Base-by-base conservation (phyloP, 2,113 vertebrate species). In the Martes martes region DNA sequence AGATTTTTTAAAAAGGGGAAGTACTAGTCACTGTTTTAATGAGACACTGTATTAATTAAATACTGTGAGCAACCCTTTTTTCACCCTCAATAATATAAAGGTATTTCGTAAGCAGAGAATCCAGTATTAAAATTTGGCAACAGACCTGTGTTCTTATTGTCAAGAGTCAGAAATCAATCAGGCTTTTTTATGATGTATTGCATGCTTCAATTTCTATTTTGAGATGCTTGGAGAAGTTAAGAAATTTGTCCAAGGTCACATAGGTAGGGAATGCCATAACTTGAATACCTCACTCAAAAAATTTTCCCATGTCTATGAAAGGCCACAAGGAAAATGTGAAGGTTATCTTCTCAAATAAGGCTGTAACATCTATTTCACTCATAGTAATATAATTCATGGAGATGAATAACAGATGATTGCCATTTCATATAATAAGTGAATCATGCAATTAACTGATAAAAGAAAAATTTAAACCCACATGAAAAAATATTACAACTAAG, bases 121-220 rank as follows among this genome's bases (percentile, higher is more conserved):
- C 11, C 14, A 97, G 15, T 52, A 69, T 79, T 89, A 36, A 94
- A 87, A 91, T 71, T 78, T 95, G 95, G 47, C 24, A 95, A 95
- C 7, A 93, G 61, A 74, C 55, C n/a, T 69, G 19, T 85, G 13
- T 39, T 71, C 36, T 65, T 45, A 36, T 28, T 80, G 26, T 45
- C 11, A 87, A 65, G 28, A 50, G 19, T 90, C 42, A 84, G 95
- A 91, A 87, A 79, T 52, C 11, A 84, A 90, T 82, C 52, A 91
- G 59, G 26, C 6, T 67, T 80, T 57, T 82, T 15, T 79, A n/a
- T 47, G 52, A 87, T 65, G 63, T 84, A 26, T 36, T 94, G 45
- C n/a, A 85, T 16, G 67, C 3, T 83, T 79, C 8, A 13, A 1
- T 79, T 93, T 92, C 23, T 45, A 76, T 39, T 90, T 61, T 96